phyloP scores from a whole-genome alignment of 2,888 invertebrate genomes.

The Belgica antarctica region DNA sequence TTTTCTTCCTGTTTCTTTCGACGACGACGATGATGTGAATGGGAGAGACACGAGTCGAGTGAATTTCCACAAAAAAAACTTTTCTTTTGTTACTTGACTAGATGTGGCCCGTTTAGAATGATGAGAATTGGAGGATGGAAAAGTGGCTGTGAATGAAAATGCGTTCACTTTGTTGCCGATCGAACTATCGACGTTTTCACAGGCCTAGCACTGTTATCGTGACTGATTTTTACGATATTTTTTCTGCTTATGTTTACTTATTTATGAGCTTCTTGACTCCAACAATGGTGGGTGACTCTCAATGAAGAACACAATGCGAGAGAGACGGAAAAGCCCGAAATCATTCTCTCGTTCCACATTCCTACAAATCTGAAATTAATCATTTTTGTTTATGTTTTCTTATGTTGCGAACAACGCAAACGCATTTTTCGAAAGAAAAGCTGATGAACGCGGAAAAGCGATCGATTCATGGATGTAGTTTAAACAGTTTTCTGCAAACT shows the following conservation, averaged over 20 bases:
- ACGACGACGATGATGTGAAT: neutral
- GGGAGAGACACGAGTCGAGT: neutral
- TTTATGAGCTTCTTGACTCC: slow-evolving; percentile 10
- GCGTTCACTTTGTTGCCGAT: no score
- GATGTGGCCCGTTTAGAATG: no score
- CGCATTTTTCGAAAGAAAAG: neutral
- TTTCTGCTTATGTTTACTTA: slow-evolving; percentile 5
- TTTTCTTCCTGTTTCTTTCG: no score
- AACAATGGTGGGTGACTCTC: slow-evolving; percentile 11
- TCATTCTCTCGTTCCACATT: slow-evolving; percentile 14
- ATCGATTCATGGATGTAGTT: neutral
- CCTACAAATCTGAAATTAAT: slow-evolving; percentile 31
- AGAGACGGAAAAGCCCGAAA: neutral
- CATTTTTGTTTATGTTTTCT: slow-evolving; percentile 26
- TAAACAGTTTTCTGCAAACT: neutral
- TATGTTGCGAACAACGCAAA: neutral
- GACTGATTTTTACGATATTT: slow-evolving; percentile 7
- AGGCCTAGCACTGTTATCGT: no score
- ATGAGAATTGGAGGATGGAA: no score
- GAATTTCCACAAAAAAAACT: neutral
- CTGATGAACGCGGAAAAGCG: no score
- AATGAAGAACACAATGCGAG: neutral
- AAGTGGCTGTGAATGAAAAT: no score
- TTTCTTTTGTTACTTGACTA: neutral
- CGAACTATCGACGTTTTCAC: no score